Conservation (phyloP, 2,113 vertebrate genomes). For the Prochilodus magdalenae region DNA sequence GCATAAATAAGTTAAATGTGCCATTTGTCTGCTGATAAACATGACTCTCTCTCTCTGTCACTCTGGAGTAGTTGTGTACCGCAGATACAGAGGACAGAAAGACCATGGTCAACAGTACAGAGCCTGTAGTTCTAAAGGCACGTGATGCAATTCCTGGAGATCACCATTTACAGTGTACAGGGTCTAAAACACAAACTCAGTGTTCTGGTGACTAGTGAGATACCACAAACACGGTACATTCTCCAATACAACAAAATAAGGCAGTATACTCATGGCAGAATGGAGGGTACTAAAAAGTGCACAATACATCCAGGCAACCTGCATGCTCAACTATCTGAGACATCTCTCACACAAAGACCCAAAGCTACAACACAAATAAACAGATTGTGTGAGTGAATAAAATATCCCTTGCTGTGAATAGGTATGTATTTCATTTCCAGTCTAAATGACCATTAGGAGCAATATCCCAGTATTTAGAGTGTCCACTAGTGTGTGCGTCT, state of each 20-base stretch:
- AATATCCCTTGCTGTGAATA: no score
- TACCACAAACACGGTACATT: constrained; percentile 53
- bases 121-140: constrained; percentile 40
- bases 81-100: background rate
- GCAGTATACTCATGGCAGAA: constrained; percentile 66
- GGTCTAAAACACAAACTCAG: background rate
- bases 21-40: no score
- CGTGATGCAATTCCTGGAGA: background rate
- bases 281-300: constrained; percentile 1
- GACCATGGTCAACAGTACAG: background rate
- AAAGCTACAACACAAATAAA: constrained; percentile 35
- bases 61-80: no score
- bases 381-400: background rate
- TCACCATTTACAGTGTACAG: background rate
- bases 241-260: constrained; percentile 71
- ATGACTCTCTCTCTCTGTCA: background rate
- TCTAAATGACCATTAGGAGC: no score
- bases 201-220: background rate
- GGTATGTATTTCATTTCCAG: no score
- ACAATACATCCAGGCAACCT: constrained; percentile 18
- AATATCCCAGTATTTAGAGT: no score
- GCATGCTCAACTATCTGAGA: constrained; percentile 51
- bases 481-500: no score
- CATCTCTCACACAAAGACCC: background rate
- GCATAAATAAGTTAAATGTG: no score